These are phyloP conservation scores for Percopsis transmontana DNA, from an alignment of 2,113 vertebrate species.

Conservation along the genomic window DNA sequence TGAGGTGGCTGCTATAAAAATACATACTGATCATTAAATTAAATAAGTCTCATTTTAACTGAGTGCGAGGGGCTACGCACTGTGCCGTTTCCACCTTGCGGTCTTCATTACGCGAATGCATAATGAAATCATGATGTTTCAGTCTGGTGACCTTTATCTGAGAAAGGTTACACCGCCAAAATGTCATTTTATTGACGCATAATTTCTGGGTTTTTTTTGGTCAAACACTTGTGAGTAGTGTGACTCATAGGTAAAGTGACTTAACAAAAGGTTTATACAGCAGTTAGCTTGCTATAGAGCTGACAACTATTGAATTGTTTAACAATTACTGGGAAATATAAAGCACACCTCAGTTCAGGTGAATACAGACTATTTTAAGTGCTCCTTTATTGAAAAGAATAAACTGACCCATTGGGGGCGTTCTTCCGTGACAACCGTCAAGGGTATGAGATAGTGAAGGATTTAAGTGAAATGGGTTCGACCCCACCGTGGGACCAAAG, in stretches of 20 bases:
- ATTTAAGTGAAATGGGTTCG: conserved; percentile 11
- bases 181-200: conserved; percentile 1
- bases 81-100: neutral
- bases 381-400: neutral
- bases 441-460: neutral
- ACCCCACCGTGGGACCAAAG: neutral
- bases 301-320: neutral
- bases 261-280: neutral
- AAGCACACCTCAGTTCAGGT: neutral
- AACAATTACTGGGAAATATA: neutral
- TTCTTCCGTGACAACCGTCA: neutral
- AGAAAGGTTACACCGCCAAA: conserved; percentile 3
- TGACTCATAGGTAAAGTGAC: too few relatives aligned
- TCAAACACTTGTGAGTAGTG: too few relatives aligned
- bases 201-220: neutral
- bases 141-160: neutral
- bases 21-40: conserved; percentile 30
- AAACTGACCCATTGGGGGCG: neutral
- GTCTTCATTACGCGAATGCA: conserved; percentile 15
- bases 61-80: conserved; percentile 2
- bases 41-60: conserved; percentile 22
- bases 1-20: conserved; percentile 5
- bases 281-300: neutral
- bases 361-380: conserved; percentile 4
- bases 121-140: conserved; percentile 10